These are phyloP conservation scores for Lerista edwardsae DNA, from an alignment of 2,797 vertebrate species.

Conservation along the genomic window DNA sequence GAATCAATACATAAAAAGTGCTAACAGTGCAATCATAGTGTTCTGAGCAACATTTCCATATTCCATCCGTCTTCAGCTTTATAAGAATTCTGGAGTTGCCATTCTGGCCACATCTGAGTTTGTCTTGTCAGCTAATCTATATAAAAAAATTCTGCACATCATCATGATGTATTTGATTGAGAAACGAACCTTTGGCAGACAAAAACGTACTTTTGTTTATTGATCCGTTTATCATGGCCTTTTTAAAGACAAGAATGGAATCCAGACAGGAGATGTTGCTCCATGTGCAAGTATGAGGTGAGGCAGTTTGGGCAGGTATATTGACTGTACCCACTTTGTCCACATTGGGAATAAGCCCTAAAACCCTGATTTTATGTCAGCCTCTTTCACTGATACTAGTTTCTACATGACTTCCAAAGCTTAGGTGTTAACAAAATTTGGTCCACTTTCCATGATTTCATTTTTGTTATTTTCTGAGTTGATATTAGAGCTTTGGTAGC, in stretches of 20 bases:
- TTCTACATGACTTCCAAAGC: neutral
- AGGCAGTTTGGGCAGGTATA: neutral
- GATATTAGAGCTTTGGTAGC: neutral
- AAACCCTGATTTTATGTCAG: neutral
- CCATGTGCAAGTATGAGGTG: neutral
- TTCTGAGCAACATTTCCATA: neutral
- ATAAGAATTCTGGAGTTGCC: slow-evolving; percentile 25
- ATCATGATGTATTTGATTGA: neutral
- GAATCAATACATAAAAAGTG: neutral
- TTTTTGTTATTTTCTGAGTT: slow-evolving; percentile 9
- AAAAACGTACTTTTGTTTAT: neutral
- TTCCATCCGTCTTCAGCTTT: neutral
- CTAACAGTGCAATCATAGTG: neutral
- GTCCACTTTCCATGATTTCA: neutral
- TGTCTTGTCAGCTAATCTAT: neutral
- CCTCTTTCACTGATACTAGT: neutral
- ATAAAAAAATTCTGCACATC: neutral
- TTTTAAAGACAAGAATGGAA: slow-evolving; percentile 22
- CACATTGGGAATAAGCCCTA: neutral
- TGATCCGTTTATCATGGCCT: slow-evolving; percentile 10
- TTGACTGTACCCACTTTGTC: neutral
- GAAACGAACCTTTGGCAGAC: neutral
- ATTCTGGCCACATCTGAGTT: slow-evolving; percentile 16
- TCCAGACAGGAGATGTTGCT: slow-evolving; percentile 6
- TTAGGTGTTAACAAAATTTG: slow-evolving; percentile 7